phyloP scores from a whole-genome alignment of 2,888 invertebrate genomes.

The Hemaris fuciformis region DNA sequence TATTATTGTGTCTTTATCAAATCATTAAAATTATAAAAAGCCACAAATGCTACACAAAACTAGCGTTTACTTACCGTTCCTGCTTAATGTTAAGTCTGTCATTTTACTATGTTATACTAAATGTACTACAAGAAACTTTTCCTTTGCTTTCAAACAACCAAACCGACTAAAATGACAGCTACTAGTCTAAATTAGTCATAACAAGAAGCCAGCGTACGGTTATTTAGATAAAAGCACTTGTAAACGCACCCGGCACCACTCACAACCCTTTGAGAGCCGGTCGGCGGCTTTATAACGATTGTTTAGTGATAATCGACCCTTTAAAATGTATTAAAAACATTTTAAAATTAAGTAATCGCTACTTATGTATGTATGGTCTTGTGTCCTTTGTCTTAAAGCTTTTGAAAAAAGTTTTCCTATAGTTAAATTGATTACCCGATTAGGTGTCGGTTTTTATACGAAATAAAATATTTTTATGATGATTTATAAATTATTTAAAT shows the following conservation, averaged over 20 bases:
- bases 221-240: conserved; percentile 58
- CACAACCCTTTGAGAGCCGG: conserved; percentile 60
- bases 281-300: conserved; percentile 36
- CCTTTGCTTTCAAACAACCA: not conserved
- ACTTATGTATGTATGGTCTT: conserved; percentile 4
- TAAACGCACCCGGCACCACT: conserved; percentile 53
- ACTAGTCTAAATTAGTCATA: conserved; percentile 13
- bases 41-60: not conserved
- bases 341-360: conserved; percentile 16
- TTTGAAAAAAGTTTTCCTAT: not conserved
- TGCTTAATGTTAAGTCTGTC: no score
- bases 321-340: conserved; percentile 33
- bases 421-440: not conserved
- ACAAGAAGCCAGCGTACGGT: conserved; percentile 25
- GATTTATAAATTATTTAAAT: no score
- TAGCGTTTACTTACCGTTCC: no score
- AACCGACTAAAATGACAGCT: conserved; percentile 1
- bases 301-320: conserved; percentile 57
- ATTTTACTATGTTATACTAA: not conserved
- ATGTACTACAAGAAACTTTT: not conserved
- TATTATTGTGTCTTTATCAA: conserved; percentile 1
- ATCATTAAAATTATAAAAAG: not conserved
- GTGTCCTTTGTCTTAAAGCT: not conserved
- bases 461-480: no score
- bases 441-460: no score